Evolutionary conservation across 2,113 vertebrate genomes (phyloP), one percentile per base, ranked within the genome.

Genomic region (Neoarius graeffei): DNA sequence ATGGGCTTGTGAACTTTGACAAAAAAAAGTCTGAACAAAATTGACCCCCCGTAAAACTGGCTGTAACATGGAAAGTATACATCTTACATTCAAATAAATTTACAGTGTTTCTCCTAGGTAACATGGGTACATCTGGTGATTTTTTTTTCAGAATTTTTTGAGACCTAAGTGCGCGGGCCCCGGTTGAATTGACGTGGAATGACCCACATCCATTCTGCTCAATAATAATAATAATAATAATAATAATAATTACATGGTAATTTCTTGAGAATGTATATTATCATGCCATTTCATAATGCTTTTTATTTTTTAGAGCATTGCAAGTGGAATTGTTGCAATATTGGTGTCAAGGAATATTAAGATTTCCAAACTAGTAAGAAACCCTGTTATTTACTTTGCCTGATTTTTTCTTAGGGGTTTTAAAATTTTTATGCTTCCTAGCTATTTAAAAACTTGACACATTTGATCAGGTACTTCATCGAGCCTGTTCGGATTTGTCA

Each of bases 271-370:
- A 52, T 59, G 15, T 5, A 0, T 3, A 35, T 35, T 2, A 20
- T 67, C 14, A 17, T 54, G 35, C n/a, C 9, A 64, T 8, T 8
- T n/a, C 50, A 60, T 50, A 27, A 27, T n/a, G 48, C 27, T 8
- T 56, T 30, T 79, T 83, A 89, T 23, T 66, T 19, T 88, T 52
- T 92, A 98, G 97, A 98, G 97, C 91, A 95, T 98, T 90, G 90
- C 94, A 30, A 92, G 94, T 86, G 98, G 97, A 85, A 97, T 98
- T 60, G 94, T 96, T 88, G 96, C 97, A 42, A 97, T 99, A 87
- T 90, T 99, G 92, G 94, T 96, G 50, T 98, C 97, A 66, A 96
- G 95, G 91, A 98, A 98, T 92, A 94, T 96, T 20, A 85, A 87
- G 13, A 81, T 85, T 2, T 5, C 85, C 30, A 96, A 94, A 90